Conservation (phyloP, 1,140 invertebrate genomes). For the Cheumatopsyche charites region DNA sequence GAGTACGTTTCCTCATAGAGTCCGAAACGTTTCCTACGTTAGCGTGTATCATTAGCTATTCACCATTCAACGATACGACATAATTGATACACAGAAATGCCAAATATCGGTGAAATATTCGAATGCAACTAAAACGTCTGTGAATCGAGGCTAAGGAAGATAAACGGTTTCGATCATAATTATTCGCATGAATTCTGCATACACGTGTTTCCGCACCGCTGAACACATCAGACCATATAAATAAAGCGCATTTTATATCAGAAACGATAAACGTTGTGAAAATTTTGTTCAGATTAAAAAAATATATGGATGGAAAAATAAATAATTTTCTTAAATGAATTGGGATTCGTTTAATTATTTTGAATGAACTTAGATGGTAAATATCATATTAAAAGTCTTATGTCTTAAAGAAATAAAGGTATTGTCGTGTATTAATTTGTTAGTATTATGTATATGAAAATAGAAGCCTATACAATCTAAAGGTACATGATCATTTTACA, state of each 20-base stretch:
- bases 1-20: conserved; percentile 25
- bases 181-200: conserved; percentile 13
- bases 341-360: too few species aligned
- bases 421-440: too few species aligned
- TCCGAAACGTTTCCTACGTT: neutral
- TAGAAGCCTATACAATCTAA: too few species aligned
- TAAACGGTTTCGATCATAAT: conserved; percentile 33
- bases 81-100: neutral
- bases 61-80: conserved; percentile 6
- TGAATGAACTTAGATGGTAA: too few species aligned
- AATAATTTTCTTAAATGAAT: too few species aligned
- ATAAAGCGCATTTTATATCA: neutral
- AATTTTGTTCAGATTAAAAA: too few species aligned
- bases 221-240: conserved; percentile 4
- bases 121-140: neutral
- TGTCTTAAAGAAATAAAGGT: too few species aligned
- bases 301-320: too few species aligned
- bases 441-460: too few species aligned
- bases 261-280: neutral
- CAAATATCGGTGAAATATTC: neutral
- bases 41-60: conserved; percentile 9
- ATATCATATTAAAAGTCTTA: too few species aligned
- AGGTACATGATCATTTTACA: too few species aligned
- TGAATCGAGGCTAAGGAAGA: neutral
- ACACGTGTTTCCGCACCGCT: conserved; percentile 46